Evolutionary conservation across 2,888 invertebrate species (phyloP).

Genomic region (Charanyca ferruginea): DNA sequence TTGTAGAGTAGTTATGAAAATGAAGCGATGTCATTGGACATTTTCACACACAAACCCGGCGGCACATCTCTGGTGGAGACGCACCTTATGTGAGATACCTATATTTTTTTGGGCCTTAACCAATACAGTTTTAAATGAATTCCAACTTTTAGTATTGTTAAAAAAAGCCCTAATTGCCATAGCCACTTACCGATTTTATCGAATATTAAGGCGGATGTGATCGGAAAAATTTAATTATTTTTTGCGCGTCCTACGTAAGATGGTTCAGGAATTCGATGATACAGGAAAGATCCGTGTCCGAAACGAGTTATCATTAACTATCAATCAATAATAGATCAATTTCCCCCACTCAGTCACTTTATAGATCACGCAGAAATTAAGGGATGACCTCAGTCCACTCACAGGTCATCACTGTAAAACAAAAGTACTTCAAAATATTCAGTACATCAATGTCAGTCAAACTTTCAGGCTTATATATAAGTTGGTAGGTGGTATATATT

Average conservation of each 20-base stretch:
- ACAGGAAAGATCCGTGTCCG: background rate
- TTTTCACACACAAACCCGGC: no score
- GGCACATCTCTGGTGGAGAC: no score
- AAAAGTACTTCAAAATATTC: conserved; percentile 27
- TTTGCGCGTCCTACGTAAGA: background rate
- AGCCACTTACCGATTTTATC: background rate
- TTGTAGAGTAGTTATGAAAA: no score
- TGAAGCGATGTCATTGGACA: no score
- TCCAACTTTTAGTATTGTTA: background rate
- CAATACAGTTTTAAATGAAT: background rate
- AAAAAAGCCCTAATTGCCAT: background rate
- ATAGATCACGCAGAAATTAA: background rate
- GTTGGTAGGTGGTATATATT: conserved; percentile 76
- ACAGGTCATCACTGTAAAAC: conserved; percentile 8
- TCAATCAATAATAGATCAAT: background rate
- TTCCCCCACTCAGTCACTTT: conserved; percentile 11
- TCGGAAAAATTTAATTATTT: background rate
- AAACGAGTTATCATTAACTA: conserved; percentile 12
- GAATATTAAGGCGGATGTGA: background rate
- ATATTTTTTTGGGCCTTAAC: no score
- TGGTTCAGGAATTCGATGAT: conserved; percentile 17
- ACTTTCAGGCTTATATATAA: conserved; percentile 62
- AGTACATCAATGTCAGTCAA: conserved; percentile 59
- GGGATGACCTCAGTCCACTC: conserved; percentile 13
- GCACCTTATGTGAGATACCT: no score